Evolutionary conservation across 2,113 vertebrate species (phyloP).

Genomic region (Chionodraco myersi): DNA sequence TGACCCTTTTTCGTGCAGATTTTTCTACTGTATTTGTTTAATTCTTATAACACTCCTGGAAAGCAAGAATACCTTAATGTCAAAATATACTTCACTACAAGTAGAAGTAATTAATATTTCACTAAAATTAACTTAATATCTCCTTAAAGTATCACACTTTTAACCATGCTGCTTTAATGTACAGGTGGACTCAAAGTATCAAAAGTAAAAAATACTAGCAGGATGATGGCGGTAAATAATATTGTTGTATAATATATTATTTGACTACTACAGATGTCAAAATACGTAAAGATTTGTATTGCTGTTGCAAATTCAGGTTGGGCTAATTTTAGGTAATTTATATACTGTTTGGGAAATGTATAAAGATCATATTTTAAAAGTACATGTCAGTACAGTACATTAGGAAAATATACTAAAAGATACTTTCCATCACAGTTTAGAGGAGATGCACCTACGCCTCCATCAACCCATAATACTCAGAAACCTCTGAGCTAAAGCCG

Average conservation of each 20-base stretch:
- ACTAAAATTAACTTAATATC: no score
- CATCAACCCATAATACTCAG: background rate
- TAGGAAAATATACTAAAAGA: background rate
- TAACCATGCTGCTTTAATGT: no score
- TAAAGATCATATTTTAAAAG: no score
- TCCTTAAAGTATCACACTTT: no score
- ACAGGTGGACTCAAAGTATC: background rate
- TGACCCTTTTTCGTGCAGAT: background rate
- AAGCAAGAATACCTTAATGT: background rate
- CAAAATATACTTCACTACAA: slow-evolving; percentile 4
- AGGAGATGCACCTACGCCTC: background rate
- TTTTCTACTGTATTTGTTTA: background rate
- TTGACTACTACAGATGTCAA: background rate
- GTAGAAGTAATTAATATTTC: background rate
- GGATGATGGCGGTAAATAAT: background rate
- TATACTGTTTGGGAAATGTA: background rate
- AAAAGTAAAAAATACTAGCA: background rate
- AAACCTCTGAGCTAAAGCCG: background rate
- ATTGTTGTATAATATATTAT: background rate
- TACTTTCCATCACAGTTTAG: background rate
- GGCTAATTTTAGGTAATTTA: background rate
- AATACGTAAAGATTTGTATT: background rate
- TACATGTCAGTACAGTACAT: background rate
- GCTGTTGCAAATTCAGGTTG: background rate
- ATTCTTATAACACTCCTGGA: background rate